phyloP scores from a whole-genome alignment of 2,888 invertebrate species.

The Embidobia sp. region DNA sequence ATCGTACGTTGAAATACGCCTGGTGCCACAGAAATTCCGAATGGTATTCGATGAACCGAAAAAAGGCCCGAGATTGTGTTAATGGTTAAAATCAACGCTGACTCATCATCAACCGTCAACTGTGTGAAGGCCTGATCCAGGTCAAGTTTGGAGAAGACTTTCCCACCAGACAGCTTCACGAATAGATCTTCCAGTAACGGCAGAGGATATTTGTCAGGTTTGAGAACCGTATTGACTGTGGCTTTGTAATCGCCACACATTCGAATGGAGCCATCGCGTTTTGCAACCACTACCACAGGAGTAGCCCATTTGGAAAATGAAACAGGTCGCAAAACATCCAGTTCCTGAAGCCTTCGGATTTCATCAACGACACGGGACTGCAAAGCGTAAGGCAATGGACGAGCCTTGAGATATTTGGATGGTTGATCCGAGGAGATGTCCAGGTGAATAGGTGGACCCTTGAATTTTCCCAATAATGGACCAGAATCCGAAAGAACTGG shows the following conservation, averaged over 20 bases:
- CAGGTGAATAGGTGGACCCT: conserved; percentile 3
- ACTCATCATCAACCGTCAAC: background rate
- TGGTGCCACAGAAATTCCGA: conserved; percentile 64
- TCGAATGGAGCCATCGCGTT: conserved; percentile 8
- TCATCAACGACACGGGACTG: background rate
- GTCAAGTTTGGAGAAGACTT: conserved; percentile 23
- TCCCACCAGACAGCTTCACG: conserved; percentile 14
- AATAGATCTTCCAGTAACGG: conserved; percentile 18
- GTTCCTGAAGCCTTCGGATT: background rate
- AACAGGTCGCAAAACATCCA: background rate
- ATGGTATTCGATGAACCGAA: conserved; percentile 66
- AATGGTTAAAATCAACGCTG: conserved; percentile 1
- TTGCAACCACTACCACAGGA: conserved; percentile 13
- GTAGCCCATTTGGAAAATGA: conserved; percentile 24
- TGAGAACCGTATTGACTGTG: conserved; percentile 4
- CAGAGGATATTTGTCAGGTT: conserved; percentile 19
- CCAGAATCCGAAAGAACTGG: background rate
- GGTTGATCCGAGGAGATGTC: background rate
- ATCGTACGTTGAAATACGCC: conserved; percentile 62
- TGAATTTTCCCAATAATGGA: conserved; percentile 5
- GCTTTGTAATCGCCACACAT: conserved; percentile 33
- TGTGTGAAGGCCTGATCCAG: conserved; percentile 18
- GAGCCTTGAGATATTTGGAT: background rate
- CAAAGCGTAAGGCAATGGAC: conserved; percentile 5
- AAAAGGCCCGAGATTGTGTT: conserved; percentile 25